Evolutionary conservation across 2,888 invertebrate genomes (phyloP), one percentile per base, ranked within the genome.

Genomic region (Formica aserva): DNA sequence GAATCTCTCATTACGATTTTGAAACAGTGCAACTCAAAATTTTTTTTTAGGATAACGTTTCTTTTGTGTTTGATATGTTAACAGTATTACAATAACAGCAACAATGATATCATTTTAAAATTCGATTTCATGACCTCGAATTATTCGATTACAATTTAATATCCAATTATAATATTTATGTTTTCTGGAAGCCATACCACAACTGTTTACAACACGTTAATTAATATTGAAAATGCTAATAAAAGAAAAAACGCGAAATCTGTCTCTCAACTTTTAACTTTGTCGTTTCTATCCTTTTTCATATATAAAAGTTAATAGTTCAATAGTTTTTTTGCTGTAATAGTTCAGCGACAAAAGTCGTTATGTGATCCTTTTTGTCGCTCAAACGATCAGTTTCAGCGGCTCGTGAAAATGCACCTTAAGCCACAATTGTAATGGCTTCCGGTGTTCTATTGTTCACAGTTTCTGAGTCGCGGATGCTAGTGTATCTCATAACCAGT

Each of bases 341-440:
- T 62, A 62, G 32, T 62, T 62, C 18, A 18, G 62, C 62, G 62
- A 62, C 32, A 62, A 62, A 62, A 32, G 18, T 62, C 26, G 18
- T 62, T 6, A 62, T 18, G 62, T 32, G 32, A 62, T 32, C 18
- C 5, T 62, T 62, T 62, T 32, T 62, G 62, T 62, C 62, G 62
- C 13, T 62, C 32, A 62, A 62, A 32, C 62, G n/a, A 57, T 57
- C 57, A 3, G 57, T 52, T 57, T 57, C 57, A 57, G 57, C 57
- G 26, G 22, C 57, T 26, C 26, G 1, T 26, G 26, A 26, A 26
- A 26, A 26, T 26, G 26, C 26, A 26, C 26, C 26, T 26, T 32
- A 32, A 32, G 32, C 32, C 6, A 32, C 6, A 32, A 32, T 32
- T 32, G 6, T 32, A 32, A 32, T 32, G 32, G 32, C 32, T 32